These are phyloP conservation scores for Drosophila nr. fundita DNA, from an alignment of 2,888 invertebrate genomes.

Conservation along the genomic window DNA sequence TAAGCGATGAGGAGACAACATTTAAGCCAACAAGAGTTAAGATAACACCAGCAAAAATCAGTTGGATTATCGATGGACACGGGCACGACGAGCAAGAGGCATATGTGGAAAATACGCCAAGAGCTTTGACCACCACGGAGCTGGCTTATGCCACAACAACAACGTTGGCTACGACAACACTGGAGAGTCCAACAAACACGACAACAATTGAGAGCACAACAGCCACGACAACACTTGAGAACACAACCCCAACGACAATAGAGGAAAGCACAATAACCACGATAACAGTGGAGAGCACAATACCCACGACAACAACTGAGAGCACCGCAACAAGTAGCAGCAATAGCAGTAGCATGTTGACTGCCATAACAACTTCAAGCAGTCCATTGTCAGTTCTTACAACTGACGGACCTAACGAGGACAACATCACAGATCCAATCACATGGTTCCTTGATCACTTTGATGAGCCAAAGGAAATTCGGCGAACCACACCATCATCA, in stretches of 20 bases:
- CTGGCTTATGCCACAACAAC: constrained; percentile 24
- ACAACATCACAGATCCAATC: constrained; percentile 44
- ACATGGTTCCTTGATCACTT: constrained; percentile 69
- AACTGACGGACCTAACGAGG: constrained; percentile 25
- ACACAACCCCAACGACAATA: constrained; percentile 1
- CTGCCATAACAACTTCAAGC: neutral
- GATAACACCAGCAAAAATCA: constrained; percentile 68
- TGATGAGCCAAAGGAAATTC: constrained; percentile 61
- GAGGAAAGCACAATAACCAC: neutral
- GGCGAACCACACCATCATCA: constrained; percentile 49
- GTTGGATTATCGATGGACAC: constrained; percentile 81
- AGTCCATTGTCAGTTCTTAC: neutral
- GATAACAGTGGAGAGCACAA: neutral
- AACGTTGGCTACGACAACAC: constrained; percentile 4
- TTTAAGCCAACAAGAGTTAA: constrained; percentile 55
- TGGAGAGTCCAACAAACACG: constrained; percentile 1
- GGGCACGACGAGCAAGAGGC: constrained; percentile 65
- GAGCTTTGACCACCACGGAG: constrained; percentile 25
- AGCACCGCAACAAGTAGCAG: neutral
- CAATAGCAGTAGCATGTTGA: neutral
- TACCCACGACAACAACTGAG: neutral
- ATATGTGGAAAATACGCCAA: constrained; percentile 49
- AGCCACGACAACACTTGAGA: neutral
- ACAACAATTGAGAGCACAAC: constrained; percentile 6
- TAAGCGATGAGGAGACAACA: constrained; percentile 30